Conservation (phyloP, 2,113 vertebrate genomes). For the Archocentrus centrarchus region DNA sequence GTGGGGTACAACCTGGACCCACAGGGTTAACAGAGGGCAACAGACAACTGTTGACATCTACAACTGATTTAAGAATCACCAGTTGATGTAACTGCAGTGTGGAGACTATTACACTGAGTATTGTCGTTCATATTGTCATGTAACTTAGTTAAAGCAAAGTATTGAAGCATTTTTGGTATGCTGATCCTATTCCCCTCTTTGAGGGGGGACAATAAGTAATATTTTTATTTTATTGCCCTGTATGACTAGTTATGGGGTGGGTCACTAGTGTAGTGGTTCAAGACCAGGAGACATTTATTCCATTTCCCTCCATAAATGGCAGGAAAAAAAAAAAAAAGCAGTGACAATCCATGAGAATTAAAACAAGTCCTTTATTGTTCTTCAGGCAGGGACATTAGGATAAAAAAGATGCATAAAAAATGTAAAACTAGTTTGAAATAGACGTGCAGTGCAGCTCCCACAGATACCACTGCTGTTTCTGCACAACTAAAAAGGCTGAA, state of each 20-base stretch:
- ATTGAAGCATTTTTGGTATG: background rate
- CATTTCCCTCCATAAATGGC: no score
- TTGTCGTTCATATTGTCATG: background rate
- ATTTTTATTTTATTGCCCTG: background rate
- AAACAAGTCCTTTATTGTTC: conserved; percentile 28
- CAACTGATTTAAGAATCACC: no score
- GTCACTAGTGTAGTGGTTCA: background rate
- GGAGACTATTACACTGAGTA: background rate
- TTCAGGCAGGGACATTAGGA: background rate
- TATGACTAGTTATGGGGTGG: background rate
- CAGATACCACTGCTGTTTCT: background rate
- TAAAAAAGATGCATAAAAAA: background rate
- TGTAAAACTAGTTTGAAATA: background rate
- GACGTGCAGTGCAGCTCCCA: background rate
- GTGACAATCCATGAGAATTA: background rate
- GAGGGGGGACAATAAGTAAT: no score
- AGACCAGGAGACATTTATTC: no score
- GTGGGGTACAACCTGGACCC: background rate
- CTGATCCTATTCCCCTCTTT: background rate
- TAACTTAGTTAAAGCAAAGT: background rate
- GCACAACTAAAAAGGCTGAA: background rate
- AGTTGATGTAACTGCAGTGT: background rate
- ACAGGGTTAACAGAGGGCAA: background rate
- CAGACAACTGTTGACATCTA: background rate
- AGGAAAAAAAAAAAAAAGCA: background rate